phyloP scores from a whole-genome alignment of 2,888 invertebrate species.

The Archips xylosteana region DNA sequence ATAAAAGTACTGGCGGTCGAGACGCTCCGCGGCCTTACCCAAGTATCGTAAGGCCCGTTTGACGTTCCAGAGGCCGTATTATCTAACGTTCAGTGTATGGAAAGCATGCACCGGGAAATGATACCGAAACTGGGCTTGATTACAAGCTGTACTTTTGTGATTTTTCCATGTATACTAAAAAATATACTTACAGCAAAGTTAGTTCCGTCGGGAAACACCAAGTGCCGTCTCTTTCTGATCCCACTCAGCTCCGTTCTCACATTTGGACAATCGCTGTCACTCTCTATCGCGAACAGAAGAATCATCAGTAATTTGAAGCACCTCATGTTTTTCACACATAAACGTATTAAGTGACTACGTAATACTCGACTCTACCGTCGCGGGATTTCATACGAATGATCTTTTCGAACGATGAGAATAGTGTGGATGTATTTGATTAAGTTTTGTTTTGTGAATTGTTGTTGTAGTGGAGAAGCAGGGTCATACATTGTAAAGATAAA shows the following conservation, averaged over 20 bases:
- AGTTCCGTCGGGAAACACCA: slow-evolving; percentile 71
- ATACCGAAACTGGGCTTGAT: too few relatives aligned
- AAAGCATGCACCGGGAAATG: too few relatives aligned
- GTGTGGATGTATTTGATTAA: slow-evolving; percentile 10
- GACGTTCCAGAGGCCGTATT: too few relatives aligned
- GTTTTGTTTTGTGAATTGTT: background rate
- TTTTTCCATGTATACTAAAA: too few relatives aligned
- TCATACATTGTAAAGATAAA: too few relatives aligned
- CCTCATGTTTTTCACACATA: slow-evolving; percentile 14
- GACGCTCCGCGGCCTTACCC: too few relatives aligned
- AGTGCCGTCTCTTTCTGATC: slow-evolving; percentile 67
- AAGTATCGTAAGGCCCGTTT: too few relatives aligned
- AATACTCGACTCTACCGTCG: slow-evolving; percentile 1
- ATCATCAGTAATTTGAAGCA: slow-evolving; percentile 4
- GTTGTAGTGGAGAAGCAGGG: too few relatives aligned
- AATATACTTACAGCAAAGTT: slow-evolving; percentile 67
- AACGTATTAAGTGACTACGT: slow-evolving; percentile 1
- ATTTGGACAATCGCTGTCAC: slow-evolving; percentile 65
- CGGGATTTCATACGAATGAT: slow-evolving; percentile 22
- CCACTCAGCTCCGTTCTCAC: slow-evolving; percentile 60
- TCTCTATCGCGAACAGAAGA: slow-evolving; percentile 45
- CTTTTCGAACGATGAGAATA: slow-evolving; percentile 19
- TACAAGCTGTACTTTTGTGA: too few relatives aligned
- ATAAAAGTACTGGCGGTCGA: too few relatives aligned
- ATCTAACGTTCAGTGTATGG: too few relatives aligned